Evolutionary conservation across 2,113 vertebrate genomes (phyloP), one percentile per base, ranked within the genome.

Genomic region (Macroglossus sobrinus): DNA sequence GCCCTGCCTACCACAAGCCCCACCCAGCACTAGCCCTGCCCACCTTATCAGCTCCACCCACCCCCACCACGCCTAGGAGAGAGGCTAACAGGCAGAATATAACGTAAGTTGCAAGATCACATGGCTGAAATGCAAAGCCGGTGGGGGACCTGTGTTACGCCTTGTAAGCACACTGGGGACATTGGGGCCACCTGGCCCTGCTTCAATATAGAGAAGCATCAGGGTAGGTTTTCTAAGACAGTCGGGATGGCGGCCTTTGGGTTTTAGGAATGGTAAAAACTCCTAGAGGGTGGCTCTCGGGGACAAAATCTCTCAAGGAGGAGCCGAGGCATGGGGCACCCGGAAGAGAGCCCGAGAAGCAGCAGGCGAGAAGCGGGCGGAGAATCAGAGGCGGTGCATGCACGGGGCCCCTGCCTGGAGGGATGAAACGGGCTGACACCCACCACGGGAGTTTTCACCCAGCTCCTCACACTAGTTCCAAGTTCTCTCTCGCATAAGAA

Each of bases 401-500:
- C 4, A 24, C 76, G n/a, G 2, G 63, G 43, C 26, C 45, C 30
- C n/a, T 8, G 33, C 63, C 69, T 13, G 11, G 61, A 57, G 72
- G 81, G 63, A 35, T 0, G 22, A 47, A 55, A 61, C 7, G 21
- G 45, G 21, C 28, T 3, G 80, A 4, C 61, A 15, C 85, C 61
- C 40, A 11, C 40, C 50, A 19, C 57, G 9, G 75, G 38, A 72
- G n/a, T 50, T 35, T 68, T 57, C 24, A 57, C 64, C 75, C 81
- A 38, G 75, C 76, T 66, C n/a, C 89, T 53, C 71, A 45, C 78
- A 82, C 81, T 5, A 30, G 93, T 7, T 84, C 75, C 21, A 19
- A 89, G n/a, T 30, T 57, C 33, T 88, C 90, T 64, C 59, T 35
- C 66, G 84, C 43, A 59, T 92, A 68, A 87, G 96, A 89, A 93